Percentiles rank a stretch among this genome's conserved stretches.
Conservation (phyloP, 2,888 invertebrate genomes). For the Chirona hameri region DNA sequence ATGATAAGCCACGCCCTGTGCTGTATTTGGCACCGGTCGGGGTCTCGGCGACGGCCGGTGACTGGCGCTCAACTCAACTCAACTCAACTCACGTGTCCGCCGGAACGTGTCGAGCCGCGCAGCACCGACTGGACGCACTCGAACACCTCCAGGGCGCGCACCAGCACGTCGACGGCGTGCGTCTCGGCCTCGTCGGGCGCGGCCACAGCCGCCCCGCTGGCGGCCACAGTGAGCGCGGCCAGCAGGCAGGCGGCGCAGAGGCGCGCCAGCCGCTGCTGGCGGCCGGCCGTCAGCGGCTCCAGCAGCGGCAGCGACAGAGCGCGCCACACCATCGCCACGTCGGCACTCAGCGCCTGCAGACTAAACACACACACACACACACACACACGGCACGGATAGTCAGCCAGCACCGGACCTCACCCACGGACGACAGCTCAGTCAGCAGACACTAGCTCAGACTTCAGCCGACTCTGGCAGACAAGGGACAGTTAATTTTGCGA, state of each 20-base stretch:
- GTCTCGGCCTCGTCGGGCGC: conserved; percentile 74
- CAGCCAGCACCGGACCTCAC: no score
- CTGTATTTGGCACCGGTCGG: no score
- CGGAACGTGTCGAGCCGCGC: conserved; percentile 78
- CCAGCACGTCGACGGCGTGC: conserved; percentile 76
- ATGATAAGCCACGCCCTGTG: no score
- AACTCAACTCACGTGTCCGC: conserved; percentile 72
- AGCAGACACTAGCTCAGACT: no score
- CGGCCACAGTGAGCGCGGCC: conserved; percentile 51
- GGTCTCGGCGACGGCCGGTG: no score
- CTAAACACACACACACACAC: conserved; percentile 52
- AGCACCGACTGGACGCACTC: conserved; percentile 74
- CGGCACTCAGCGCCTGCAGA: conserved; percentile 73
- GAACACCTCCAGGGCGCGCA: conserved; percentile 82
- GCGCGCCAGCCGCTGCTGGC: conserved; percentile 74
- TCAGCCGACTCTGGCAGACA: no score
- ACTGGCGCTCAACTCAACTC: conserved; percentile 56
- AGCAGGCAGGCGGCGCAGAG: conserved; percentile 80
- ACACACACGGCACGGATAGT: no score
- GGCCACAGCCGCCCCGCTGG: conserved; percentile 41
- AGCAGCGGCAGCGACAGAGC: conserved; percentile 80
- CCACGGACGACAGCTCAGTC: no score
- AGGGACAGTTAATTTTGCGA: no score
- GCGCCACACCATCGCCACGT: conserved; percentile 75
- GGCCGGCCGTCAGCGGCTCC: conserved; percentile 80